Conservation (phyloP, 37 sponge, comb jelly and placozoan species). For the Hexactinellida sp. region DNA sequence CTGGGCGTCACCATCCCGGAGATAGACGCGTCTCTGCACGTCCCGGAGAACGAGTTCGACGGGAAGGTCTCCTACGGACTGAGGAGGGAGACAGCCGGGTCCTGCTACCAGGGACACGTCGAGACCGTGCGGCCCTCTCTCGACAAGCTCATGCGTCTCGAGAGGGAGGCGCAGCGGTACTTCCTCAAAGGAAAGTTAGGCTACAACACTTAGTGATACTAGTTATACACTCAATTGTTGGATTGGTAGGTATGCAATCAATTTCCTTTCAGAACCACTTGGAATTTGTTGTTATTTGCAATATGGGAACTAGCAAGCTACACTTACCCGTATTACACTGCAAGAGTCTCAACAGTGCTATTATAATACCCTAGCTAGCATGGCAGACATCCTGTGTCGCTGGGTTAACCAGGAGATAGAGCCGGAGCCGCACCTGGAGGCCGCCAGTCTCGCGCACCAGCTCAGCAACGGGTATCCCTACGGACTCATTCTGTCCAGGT, state of each 20-base stretch:
- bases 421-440: constrained; percentile 19
- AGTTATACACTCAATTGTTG: too few species aligned
- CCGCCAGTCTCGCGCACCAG: constrained; percentile 33
- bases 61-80: constrained; percentile 83
- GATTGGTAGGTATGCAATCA: too few species aligned
- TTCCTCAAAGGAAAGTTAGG: constrained; percentile 40
- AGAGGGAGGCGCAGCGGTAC: constrained; percentile 54
- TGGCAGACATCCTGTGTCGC: constrained; percentile 86
- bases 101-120: constrained; percentile 33
- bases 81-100: constrained; percentile 28
- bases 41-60: constrained; percentile 73
- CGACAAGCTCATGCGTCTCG: constrained; percentile 50
- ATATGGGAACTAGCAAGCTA: too few species aligned
- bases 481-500: constrained; percentile 61
- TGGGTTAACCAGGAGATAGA: constrained; percentile 82
- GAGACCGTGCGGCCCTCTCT: constrained; percentile 59
- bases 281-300: too few species aligned
- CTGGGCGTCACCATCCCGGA: constrained; percentile 63
- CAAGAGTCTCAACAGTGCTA: too few species aligned
- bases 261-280: too few species aligned
- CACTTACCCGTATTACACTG: too few species aligned
- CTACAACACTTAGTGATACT: neutral
- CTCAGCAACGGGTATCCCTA: constrained; percentile 72
- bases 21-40: constrained; percentile 33
- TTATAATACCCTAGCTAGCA: too few species aligned